Evolutionary conservation across 2,113 vertebrate species (phyloP), one percentile per base, ranked within the genome.

Genomic region (Lipotes vexillifer): DNA sequence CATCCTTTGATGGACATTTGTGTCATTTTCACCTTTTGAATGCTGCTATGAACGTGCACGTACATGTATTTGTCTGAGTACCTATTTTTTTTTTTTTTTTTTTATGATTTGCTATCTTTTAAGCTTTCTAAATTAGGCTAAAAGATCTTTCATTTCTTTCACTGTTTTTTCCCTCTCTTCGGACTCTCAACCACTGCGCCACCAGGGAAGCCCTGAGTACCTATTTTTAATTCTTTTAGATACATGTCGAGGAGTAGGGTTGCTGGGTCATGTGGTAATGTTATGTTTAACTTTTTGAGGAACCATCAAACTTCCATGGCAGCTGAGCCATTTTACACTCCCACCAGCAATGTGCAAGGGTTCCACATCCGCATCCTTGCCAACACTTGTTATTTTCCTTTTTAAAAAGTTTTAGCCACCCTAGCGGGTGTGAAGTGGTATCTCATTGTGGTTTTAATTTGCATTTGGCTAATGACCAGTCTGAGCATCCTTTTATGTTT

Each of bases 1-100:
- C 63, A 14, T 38, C 52, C 46, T 9, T 17, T 29, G 46, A 27
- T 36, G 31, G 65, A 21, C 33, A 14, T 59, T 17, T 59, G 49
- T 41, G 80, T 82, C 18, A 3, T 55, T 55, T 87, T 36, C 2
- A 11, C 41, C 27, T 90, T 55, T 68, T 27, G 18, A 44, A 6
- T 25, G 31, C 49, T 84, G 69, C 80, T 14, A 0, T 52, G 52
- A 29, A 63, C 20, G 23, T n/a, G 8, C 4, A 0, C 13, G 25
- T 5, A 10, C 0, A 1, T 21, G 46, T 21, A 29, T 69, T 41
- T 33, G 52, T 36, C 46, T 25, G 61, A 52, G 74, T 38, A 6
- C 33, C 38, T 17, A 1, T 36, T 52, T 55, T n/a, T 52, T 41
- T 41, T 41, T 41, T 41, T 41, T 41, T 41, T 41, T 41, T 41